phyloP scores from a whole-genome alignment of 2,113 vertebrate genomes.

The Melanotaenia duboulayi region DNA sequence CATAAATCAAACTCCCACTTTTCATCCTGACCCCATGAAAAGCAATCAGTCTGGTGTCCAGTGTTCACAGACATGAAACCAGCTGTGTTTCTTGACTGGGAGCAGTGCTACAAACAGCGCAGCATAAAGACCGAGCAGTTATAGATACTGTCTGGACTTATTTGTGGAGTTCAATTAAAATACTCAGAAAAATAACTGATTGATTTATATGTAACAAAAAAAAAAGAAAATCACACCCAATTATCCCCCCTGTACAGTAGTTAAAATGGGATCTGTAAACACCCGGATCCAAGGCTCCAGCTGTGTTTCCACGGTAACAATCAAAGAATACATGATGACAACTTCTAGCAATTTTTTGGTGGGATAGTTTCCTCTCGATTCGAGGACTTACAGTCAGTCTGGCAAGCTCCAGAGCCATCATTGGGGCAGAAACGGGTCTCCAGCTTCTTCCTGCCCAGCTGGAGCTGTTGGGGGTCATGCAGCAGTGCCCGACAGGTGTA shows the following conservation, averaged over 20 bases:
- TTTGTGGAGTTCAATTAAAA: too few relatives aligned
- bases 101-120: constrained; percentile 11
- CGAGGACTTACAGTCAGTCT: constrained; percentile 87
- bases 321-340: too few relatives aligned
- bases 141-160: not conserved
- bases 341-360: not conserved
- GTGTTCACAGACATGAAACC: constrained; percentile 15
- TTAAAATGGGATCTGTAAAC: too few relatives aligned
- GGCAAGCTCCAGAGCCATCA: constrained; percentile 87
- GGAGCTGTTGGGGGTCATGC: constrained; percentile 90
- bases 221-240: too few relatives aligned
- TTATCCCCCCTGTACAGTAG: too few relatives aligned
- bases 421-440: constrained; percentile 93
- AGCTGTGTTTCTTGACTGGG: not conserved
- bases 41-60: constrained; percentile 19
- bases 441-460: constrained; percentile 90
- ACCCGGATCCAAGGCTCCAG: too few relatives aligned
- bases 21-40: too few relatives aligned
- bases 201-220: too few relatives aligned
- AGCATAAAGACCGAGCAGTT: constrained; percentile 16
- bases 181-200: too few relatives aligned
- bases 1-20: too few relatives aligned
- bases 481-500: constrained; percentile 93
- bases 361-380: too few relatives aligned
- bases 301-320: too few relatives aligned